phyloP scores from a whole-genome alignment of 2,113 vertebrate genomes.

The Bolborhynchus lineola region DNA sequence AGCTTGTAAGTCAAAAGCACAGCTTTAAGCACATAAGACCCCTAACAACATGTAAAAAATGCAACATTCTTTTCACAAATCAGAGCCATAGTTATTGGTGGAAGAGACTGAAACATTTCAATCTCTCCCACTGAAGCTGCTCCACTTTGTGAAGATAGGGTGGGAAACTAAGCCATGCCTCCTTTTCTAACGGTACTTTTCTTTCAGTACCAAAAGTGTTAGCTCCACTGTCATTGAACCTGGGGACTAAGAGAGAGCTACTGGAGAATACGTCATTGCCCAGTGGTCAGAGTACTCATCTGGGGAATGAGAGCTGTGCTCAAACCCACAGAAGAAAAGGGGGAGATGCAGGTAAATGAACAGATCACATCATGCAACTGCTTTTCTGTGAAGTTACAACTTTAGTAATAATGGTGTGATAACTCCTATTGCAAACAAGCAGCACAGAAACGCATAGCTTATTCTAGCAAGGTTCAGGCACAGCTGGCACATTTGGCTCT shows the following conservation, averaged over 20 bases:
- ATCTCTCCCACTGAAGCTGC: rapidly evolving
- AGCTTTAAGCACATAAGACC: neutral
- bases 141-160: neutral
- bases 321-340: neutral
- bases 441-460: neutral
- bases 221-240: neutral
- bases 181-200: neutral
- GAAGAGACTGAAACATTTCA: neutral
- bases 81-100: neutral
- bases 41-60: neutral
- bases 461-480: neutral
- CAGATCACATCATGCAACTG: neutral
- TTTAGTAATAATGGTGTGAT: neutral
- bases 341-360: neutral
- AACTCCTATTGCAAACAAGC: neutral
- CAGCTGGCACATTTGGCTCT: neutral
- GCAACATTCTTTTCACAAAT: neutral
- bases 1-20: neutral
- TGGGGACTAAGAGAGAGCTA: neutral
- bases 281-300: neutral
- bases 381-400: neutral
- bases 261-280: neutral
- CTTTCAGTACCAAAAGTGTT: neutral
- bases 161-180: neutral
- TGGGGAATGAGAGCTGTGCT: neutral